These are phyloP conservation scores for Candoia aspera DNA, from an alignment of 2,113 vertebrate species.

Conservation along the genomic window DNA sequence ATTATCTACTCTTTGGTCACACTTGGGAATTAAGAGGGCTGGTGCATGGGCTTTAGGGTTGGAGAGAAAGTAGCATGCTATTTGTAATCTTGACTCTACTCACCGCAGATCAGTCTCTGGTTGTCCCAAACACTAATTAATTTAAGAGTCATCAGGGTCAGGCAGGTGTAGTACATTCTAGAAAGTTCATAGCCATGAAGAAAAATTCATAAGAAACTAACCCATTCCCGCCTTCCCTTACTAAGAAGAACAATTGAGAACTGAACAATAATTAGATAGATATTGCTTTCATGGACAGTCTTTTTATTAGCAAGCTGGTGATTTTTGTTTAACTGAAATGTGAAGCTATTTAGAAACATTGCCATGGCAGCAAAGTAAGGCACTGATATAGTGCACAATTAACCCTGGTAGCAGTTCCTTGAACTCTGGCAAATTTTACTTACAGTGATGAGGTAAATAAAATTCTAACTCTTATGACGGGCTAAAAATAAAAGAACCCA, in stretches of 20 bases:
- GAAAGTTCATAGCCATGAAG: not conserved
- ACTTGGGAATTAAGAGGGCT: not conserved
- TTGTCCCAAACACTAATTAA: not conserved
- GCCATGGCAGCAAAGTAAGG: slow-evolving; percentile 39
- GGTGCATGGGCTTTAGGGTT: not conserved
- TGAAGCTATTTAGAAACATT: slow-evolving; percentile 11
- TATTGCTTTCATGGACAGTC: not conserved
- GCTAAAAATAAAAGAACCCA: slow-evolving; percentile 53
- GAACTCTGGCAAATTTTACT: slow-evolving; percentile 37
- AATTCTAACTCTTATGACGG: slow-evolving; percentile 50
- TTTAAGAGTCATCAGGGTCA: not conserved
- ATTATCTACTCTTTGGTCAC: not conserved
- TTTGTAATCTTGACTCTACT: not conserved
- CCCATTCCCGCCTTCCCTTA: no score
- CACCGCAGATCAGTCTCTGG: not conserved
- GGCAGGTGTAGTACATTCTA: not conserved
- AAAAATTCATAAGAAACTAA: not conserved
- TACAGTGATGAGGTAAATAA: slow-evolving; percentile 54
- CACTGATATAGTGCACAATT: slow-evolving; percentile 36
- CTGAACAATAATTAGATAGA: not conserved
- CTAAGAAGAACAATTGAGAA: not conserved
- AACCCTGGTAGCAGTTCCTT: slow-evolving; percentile 28
- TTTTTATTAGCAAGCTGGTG: slow-evolving; percentile 6
- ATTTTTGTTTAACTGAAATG: slow-evolving; percentile 18
- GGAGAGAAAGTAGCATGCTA: not conserved